Percentiles rank a stretch among this genome's conserved stretches.
Conservation (phyloP, 2,113 vertebrate genomes). For the Plotosus lineatus region DNA sequence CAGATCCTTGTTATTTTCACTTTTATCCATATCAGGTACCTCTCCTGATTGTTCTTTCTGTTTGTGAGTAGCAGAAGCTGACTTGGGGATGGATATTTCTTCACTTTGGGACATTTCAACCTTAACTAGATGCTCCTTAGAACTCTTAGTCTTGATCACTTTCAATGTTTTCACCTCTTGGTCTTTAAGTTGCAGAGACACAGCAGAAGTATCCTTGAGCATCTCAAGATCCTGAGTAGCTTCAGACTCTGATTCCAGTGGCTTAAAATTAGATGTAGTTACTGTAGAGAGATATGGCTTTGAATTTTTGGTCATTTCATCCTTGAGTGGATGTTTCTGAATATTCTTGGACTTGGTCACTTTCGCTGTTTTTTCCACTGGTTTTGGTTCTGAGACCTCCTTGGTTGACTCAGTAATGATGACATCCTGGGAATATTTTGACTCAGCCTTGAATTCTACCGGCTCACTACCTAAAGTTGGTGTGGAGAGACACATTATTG, state of each 20-base stretch:
- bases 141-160: neutral
- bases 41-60: neutral
- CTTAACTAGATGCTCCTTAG: slow-evolving; percentile 16
- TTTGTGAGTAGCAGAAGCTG: neutral
- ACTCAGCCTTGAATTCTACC: neutral
- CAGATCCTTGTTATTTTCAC: neutral
- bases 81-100: neutral
- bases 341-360: neutral
- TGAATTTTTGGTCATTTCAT: slow-evolving; percentile 16
- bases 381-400: neutral
- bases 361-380: slow-evolving; percentile 9
- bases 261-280: neutral
- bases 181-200: neutral
- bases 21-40: neutral
- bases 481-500: neutral
- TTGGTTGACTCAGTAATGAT: neutral
- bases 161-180: slow-evolving; percentile 11
- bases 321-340: slow-evolving; percentile 13
- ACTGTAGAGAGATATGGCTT: neutral
- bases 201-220: neutral
- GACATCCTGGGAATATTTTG: slow-evolving; percentile 6
- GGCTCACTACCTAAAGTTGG: neutral
- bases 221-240: slow-evolving; percentile 44
- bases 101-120: slow-evolving; percentile 15
- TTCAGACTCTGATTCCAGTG: neutral